Percentiles rank a stretch among this genome's conserved stretches.
phyloP scores from a whole-genome alignment of 2,113 vertebrate species.

The Ginglymostoma cirratum region DNA sequence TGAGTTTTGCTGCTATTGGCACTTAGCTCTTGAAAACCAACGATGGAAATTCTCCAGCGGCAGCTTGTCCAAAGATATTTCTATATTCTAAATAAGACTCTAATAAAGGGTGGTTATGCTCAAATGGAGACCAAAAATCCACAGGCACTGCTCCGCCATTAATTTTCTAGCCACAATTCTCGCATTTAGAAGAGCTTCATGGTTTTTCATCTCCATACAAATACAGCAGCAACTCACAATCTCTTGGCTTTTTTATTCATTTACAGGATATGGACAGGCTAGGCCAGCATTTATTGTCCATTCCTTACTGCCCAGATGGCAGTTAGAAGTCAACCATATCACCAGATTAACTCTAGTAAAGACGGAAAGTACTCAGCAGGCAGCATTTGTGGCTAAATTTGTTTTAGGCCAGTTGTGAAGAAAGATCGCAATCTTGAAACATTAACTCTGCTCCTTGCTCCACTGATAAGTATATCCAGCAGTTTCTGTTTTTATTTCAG shows the following conservation, averaged over 20 bases:
- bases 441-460: too few species aligned
- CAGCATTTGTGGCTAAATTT: not conserved
- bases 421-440: not conserved
- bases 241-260: not conserved
- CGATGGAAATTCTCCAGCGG: not conserved
- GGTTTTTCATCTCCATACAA: not conserved
- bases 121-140: not conserved
- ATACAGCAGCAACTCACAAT: not conserved
- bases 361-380: not conserved
- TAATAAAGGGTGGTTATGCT: not conserved
- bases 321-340: not conserved
- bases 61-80: not conserved
- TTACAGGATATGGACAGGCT: too few species aligned
- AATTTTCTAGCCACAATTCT: not conserved
- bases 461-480: too few species aligned
- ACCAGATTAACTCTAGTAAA: not conserved
- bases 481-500: too few species aligned
- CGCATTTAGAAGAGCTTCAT: not conserved
- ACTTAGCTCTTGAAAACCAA: not conserved
- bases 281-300: too few species aligned
- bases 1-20: not conserved
- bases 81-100: not conserved
- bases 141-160: not conserved
- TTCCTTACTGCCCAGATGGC: too few species aligned
- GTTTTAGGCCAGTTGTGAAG: not conserved